phyloP scores from a whole-genome alignment of 2,113 vertebrate species.

The Stegostoma tigrinum region DNA sequence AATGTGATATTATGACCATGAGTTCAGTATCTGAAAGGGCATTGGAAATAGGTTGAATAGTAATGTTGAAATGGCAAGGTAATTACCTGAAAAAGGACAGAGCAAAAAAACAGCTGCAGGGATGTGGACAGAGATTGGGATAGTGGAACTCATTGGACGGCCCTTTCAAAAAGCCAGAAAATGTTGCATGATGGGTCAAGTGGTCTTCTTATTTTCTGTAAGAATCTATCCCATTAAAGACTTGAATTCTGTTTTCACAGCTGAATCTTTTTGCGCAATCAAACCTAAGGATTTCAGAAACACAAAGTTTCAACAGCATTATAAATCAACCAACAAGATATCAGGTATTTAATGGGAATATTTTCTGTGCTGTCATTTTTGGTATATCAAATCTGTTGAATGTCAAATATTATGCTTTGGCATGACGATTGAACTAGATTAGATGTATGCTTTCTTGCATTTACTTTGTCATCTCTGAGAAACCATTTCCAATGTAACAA shows the following conservation, averaged over 20 bases:
- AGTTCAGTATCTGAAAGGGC: background rate
- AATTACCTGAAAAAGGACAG: background rate
- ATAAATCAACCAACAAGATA: constrained; percentile 78
- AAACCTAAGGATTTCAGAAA: constrained; percentile 72
- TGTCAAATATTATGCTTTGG: background rate
- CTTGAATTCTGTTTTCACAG: constrained; percentile 56
- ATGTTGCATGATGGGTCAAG: background rate
- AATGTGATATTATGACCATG: background rate
- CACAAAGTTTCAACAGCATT: constrained; percentile 81
- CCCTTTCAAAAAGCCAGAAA: background rate
- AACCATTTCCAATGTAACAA: background rate
- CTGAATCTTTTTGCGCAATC: constrained; percentile 78
- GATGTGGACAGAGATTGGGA: background rate
- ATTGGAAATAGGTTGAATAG: too few relatives aligned
- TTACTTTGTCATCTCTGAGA: background rate
- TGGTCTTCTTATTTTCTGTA: background rate
- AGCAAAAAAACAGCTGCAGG: background rate
- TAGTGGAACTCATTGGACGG: background rate
- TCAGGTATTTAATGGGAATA: constrained; percentile 58
- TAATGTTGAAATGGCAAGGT: too few relatives aligned
- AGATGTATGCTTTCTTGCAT: background rate
- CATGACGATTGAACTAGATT: background rate
- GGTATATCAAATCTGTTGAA: background rate
- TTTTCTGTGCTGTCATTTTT: constrained; percentile 37
- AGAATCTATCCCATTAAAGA: background rate